phyloP scores from a whole-genome alignment of 2,888 invertebrate species.

The Spodoptera littoralis region DNA sequence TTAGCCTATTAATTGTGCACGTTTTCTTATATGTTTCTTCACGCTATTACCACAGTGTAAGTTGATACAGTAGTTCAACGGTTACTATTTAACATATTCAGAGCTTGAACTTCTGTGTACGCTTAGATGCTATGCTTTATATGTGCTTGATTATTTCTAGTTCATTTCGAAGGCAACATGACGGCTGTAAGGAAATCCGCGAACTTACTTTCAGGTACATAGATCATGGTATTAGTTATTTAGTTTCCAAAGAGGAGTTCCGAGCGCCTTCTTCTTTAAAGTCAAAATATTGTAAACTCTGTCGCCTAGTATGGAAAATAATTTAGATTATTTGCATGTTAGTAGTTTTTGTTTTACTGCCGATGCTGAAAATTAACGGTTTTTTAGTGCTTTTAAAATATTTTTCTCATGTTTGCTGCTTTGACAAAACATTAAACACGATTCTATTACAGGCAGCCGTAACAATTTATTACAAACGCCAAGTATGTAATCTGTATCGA shows the following conservation, averaged over 20 bases:
- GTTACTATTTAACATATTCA: not conserved
- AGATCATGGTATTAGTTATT: conserved; percentile 2
- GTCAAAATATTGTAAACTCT: too few relatives aligned
- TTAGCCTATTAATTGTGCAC: conserved; percentile 7
- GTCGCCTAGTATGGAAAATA: too few relatives aligned
- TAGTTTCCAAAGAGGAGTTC: too few relatives aligned
- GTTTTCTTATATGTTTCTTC: not conserved
- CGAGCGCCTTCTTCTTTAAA: too few relatives aligned
- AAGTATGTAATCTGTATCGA: not conserved
- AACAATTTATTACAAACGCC: too few relatives aligned
- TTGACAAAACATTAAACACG: too few relatives aligned
- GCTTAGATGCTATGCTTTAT: conserved; percentile 22
- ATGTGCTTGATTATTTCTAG: conserved; percentile 32
- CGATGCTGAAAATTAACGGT: not conserved
- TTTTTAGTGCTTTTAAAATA: not conserved
- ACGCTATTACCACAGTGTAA: conserved; percentile 9
- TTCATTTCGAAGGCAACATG: conserved; percentile 13
- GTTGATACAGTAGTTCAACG: not conserved
- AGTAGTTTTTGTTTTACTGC: too few relatives aligned
- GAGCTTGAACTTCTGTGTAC: not conserved
- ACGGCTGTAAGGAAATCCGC: conserved; percentile 27
- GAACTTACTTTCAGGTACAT: conserved; percentile 31
- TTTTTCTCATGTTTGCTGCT: not conserved
- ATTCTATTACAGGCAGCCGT: too few relatives aligned
- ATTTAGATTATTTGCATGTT: too few relatives aligned